Evolutionary conservation across 2,113 vertebrate genomes (phyloP), one percentile per base, ranked within the genome.

Genomic region (Phasianus colchicus): DNA sequence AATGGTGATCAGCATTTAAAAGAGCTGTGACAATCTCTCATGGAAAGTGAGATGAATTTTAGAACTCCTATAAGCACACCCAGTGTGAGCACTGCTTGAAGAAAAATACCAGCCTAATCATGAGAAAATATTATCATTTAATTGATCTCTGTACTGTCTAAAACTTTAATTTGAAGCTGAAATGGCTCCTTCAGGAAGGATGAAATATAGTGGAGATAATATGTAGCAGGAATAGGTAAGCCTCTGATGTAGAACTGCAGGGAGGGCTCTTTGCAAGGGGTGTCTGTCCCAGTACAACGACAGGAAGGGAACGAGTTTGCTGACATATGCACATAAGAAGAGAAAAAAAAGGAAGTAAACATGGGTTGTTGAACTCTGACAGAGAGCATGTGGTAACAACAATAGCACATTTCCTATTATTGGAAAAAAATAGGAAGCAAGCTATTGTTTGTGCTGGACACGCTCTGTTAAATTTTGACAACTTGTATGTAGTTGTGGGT

Each of bases 401-500:
- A 88, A 79, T 18, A 32, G 32, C 0, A 3, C 1, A 1, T 72
- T 96, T 96, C 93, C 95, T 93, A 77, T 86, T 72, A 67, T 5
- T 78, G 80, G 65, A 81, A 30, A 60, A 34, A 94, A 91, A 87
- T 24, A 83, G 93, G 94, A 95, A 97, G 84, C 4, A 32, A 66
- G 54, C 48, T 36, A 89, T 89, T 95, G 81, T 94, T 95, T 9
- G 0, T 47, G 30, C 81, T 70, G 81, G 75, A 89, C 40, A 73
- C n/a, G 21, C 81, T 80, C 71, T 83, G 75, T 54, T 83, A 81
- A 47, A 71, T 71, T 95, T 86, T 80, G 77, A 88, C 79, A 93
- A 55, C 24, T 54, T 57, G 17, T 38, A 20, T 90, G 90, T 71
- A 74, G 71, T 27, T 65, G 67, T 1, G 3, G 13, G 47, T 61